These are phyloP conservation scores for Eretmocerus hayati DNA, from an alignment of 2,888 invertebrate species.

Conservation along the genomic window DNA sequence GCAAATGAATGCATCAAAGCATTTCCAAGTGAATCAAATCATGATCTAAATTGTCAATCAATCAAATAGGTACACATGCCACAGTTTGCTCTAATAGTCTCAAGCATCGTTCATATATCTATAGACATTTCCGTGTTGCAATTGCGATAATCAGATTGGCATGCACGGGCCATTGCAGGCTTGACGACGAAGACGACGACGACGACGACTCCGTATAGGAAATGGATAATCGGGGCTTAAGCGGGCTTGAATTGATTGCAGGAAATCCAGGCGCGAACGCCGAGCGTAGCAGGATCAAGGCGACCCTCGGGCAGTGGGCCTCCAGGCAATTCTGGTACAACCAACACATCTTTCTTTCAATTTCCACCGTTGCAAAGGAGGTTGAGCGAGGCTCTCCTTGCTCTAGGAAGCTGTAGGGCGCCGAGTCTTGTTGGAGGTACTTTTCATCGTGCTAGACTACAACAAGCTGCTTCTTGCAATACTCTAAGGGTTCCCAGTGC, in stretches of 20 bases:
- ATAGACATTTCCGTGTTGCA: no score
- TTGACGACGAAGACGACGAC: no score
- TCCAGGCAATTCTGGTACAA: conserved; percentile 30
- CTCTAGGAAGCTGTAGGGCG: conserved; percentile 44
- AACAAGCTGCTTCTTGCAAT: conserved; percentile 62
- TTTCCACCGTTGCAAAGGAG: conserved; percentile 52
- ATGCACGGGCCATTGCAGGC: no score
- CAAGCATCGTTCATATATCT: no score
- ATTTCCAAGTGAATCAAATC: no score
- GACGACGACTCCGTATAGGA: no score
- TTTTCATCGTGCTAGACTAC: conserved; percentile 48
- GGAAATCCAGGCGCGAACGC: conserved; percentile 74
- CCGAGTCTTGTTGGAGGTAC: background rate
- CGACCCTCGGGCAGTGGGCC: conserved; percentile 59
- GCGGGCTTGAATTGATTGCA: conserved; percentile 24
- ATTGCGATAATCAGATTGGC: no score
- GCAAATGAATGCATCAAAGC: no score
- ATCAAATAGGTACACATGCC: no score
- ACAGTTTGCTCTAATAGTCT: no score
- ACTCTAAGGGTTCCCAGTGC: conserved; percentile 59
- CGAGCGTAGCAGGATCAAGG: conserved; percentile 69
- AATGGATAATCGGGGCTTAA: no score
- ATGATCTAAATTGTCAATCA: no score
- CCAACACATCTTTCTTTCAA: conserved; percentile 41
- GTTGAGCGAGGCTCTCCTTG: conserved; percentile 53